These are phyloP conservation scores for Oconnorella tubifera DNA, from an alignment of 2,888 invertebrate species.

Conservation along the genomic window DNA sequence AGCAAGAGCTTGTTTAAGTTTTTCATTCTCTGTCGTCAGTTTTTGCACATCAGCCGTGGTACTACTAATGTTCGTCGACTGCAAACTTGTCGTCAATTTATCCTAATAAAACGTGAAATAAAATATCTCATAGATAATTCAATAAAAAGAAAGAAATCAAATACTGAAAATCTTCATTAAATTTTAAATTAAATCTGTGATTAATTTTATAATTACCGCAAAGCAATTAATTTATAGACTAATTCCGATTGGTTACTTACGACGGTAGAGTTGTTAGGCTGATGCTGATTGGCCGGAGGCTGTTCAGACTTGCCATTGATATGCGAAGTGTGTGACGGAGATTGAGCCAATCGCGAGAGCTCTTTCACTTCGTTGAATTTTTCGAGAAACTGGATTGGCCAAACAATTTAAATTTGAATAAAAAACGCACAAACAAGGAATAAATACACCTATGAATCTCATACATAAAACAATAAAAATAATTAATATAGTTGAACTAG, in stretches of 20 bases:
- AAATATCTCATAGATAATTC: too few relatives aligned
- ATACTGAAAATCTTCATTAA: not conserved
- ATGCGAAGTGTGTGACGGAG: not conserved
- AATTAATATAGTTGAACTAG: too few relatives aligned
- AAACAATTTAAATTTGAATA: too few relatives aligned
- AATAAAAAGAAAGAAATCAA: too few relatives aligned
- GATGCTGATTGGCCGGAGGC: conserved; percentile 16
- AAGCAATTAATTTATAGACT: too few relatives aligned
- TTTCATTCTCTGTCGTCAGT: conserved; percentile 93
- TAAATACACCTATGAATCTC: too few relatives aligned
- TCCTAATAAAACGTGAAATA: too few relatives aligned
- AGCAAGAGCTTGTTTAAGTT: conserved; percentile 87
- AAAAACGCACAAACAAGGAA: not conserved
- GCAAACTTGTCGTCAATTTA: too few relatives aligned
- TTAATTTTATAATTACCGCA: too few relatives aligned
- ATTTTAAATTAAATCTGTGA: not conserved
- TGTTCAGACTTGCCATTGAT: not conserved
- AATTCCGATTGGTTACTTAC: conserved; percentile 8
- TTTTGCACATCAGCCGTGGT: conserved; percentile 60
- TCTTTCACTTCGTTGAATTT: conserved; percentile 96
- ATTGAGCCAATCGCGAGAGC: not conserved
- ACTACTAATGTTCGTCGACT: too few relatives aligned
- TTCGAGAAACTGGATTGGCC: conserved; percentile 81
- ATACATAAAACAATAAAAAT: too few relatives aligned
- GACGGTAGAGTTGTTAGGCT: conserved; percentile 4